A percentile compares a stretch with the other conserved stretches of the same genome.
phyloP scores from a whole-genome alignment of 1,140 invertebrate species.

The Macrobrachium nipponense region DNA sequence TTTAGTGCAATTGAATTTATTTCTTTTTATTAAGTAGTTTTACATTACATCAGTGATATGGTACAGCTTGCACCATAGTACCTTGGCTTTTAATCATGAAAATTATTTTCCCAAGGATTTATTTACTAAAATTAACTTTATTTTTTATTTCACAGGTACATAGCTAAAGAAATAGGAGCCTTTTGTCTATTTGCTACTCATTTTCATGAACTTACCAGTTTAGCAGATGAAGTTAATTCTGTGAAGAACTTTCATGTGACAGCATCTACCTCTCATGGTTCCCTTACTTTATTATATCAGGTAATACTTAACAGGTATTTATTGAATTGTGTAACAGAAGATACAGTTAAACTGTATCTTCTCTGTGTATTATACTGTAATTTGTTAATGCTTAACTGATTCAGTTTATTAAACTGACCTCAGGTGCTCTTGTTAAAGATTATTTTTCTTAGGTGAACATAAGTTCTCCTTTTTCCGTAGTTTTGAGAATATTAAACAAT shows the following conservation, averaged over 20 bases:
- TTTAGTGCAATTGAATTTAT: no score
- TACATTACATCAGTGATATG: neutral
- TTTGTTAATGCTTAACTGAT: no score
- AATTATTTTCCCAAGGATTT: no score
- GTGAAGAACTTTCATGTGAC: conserved; percentile 90
- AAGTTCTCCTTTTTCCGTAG: no score
- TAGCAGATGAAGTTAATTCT: conserved; percentile 78
- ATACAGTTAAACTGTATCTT: no score
- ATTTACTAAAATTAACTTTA: neutral
- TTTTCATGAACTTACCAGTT: conserved; percentile 94
- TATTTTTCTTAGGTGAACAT: no score
- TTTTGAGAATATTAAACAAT: no score
- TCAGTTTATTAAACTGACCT: no score
- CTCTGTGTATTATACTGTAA: no score
- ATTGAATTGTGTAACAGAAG: neutral
- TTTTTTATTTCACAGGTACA: conserved; percentile 76
- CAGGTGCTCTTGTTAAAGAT: no score
- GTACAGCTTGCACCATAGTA: neutral
- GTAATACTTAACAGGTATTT: conserved; percentile 67
- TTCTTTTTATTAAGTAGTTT: no score
- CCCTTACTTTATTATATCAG: conserved; percentile 88
- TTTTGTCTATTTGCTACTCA: conserved; percentile 97
- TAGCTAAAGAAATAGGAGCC: conserved; percentile 83
- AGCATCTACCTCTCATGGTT: conserved; percentile 77
- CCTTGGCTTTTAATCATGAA: no score